Evolutionary conservation across 2,113 vertebrate species (phyloP).

Genomic region (Callaeas wilsoni): DNA sequence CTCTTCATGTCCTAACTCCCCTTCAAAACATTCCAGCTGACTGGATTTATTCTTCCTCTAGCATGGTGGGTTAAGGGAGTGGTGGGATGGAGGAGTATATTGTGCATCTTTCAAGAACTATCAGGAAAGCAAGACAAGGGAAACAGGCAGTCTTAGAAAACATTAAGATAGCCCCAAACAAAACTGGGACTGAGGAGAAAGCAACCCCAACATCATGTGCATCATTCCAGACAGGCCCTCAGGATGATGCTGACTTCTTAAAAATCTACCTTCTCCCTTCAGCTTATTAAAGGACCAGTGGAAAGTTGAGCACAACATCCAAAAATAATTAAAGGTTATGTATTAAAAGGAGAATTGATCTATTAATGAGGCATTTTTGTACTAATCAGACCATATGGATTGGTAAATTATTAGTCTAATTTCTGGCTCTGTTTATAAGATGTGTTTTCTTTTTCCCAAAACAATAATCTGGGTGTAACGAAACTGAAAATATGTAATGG

Average conservation of each 20-base stretch:
- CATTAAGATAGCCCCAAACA: not conserved
- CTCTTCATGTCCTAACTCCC: not conserved
- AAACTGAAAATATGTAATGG: not conserved
- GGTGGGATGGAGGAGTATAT: accelerated
- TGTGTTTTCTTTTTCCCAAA: not conserved
- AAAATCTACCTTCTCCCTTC: not conserved
- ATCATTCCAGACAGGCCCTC: not conserved
- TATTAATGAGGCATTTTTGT: not conserved
- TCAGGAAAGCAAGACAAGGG: not conserved
- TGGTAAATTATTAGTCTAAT: not conserved
- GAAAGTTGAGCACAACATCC: not conserved
- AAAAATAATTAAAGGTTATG: not conserved
- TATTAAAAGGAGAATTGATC: not conserved
- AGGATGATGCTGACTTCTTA: not conserved
- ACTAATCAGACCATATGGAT: not conserved
- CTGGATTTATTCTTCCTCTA: not conserved
- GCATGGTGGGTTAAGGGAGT: accelerated
- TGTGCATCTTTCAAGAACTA: not conserved
- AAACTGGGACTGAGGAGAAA: not conserved
- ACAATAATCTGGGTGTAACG: not conserved
- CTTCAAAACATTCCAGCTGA: not conserved
- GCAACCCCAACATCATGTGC: not conserved
- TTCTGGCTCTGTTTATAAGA: not conserved
- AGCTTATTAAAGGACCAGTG: not conserved
- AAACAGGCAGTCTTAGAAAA: not conserved